Percentiles rank a stretch among this genome's conserved stretches.
phyloP scores from a whole-genome alignment of 1,140 invertebrate genomes.

The Brachionus koreanus region DNA sequence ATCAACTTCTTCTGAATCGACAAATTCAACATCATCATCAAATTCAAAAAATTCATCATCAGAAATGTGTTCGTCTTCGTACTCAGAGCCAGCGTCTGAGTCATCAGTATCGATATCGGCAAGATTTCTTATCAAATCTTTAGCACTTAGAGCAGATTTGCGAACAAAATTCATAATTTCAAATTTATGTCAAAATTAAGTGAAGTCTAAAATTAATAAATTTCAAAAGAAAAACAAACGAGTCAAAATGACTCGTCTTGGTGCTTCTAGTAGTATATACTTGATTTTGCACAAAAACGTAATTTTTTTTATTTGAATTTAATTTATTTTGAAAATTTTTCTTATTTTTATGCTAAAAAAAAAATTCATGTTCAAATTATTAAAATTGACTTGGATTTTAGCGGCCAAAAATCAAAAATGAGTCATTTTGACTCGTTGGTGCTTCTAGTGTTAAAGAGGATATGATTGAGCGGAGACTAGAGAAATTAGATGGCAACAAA shows the following conservation, averaged over 20 bases:
- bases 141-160: neutral
- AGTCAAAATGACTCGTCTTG: too few relatives aligned
- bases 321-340: neutral
- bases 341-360: neutral
- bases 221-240: neutral
- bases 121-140: neutral
- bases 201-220: neutral
- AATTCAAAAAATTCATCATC: neutral
- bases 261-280: neutral
- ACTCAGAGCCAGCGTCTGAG: neutral
- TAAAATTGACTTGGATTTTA: neutral
- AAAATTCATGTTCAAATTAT: neutral
- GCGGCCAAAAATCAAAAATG: neutral
- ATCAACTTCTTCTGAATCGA: neutral
- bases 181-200: neutral
- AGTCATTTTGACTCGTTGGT: neutral
- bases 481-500: too few relatives aligned
- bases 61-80: neutral
- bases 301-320: neutral
- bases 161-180: neutral
- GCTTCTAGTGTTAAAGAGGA: slow-evolving; percentile 2
- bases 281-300: neutral
- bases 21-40: neutral
- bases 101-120: neutral
- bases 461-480: too few relatives aligned